phyloP scores from a whole-genome alignment of 2,797 vertebrate genomes.

The Tenualosa ilisha region DNA sequence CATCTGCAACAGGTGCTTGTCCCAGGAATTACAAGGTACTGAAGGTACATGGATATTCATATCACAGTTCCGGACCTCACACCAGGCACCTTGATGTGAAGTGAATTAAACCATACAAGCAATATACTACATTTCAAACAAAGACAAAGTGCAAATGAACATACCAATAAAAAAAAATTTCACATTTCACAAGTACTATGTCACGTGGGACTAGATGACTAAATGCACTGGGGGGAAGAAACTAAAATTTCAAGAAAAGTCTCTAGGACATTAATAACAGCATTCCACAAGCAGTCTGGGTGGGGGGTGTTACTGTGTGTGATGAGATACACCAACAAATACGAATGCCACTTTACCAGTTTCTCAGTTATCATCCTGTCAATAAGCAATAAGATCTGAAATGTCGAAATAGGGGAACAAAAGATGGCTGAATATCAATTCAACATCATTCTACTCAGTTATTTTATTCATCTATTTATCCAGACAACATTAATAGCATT shows the following conservation, averaged over 20 bases:
- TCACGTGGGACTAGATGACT: background rate
- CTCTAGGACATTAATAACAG: background rate
- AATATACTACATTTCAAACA: background rate
- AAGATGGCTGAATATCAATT: background rate
- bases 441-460: background rate
- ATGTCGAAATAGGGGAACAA: conserved; percentile 25
- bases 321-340: conserved; percentile 2
- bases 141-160: background rate
- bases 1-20: background rate
- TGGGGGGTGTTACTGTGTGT: background rate
- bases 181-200: background rate
- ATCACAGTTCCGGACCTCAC: background rate
- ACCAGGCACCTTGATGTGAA: background rate
- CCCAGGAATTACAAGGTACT: background rate
- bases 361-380: conserved; percentile 18
- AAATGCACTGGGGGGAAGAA: background rate
- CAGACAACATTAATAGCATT: background rate
- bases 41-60: background rate
- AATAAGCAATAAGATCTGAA: conserved; percentile 28
- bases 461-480: background rate
- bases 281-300: conserved; percentile 2
- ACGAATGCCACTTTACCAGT: conserved; percentile 1
- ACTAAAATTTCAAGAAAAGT: background rate
- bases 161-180: background rate
- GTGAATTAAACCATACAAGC: background rate